These are phyloP conservation scores for Monopis laevigella DNA, from an alignment of 2,888 invertebrate genomes.

Conservation along the genomic window DNA sequence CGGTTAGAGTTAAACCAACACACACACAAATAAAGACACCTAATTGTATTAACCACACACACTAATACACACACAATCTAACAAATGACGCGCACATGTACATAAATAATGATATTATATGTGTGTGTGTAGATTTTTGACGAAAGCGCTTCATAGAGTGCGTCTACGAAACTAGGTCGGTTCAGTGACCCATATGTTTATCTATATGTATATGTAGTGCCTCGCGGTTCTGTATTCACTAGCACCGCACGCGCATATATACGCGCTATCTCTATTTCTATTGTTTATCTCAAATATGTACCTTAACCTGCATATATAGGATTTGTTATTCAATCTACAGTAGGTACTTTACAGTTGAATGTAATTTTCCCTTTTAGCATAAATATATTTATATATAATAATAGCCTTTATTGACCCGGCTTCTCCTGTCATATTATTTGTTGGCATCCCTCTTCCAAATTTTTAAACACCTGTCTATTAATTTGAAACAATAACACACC, in stretches of 20 bases:
- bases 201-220: slow-evolving; percentile 36
- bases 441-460: no score
- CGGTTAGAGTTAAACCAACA: no score
- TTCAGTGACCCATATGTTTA: slow-evolving; percentile 67
- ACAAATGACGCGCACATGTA: slow-evolving; percentile 5
- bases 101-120: slow-evolving; percentile 25
- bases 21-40: slow-evolving; percentile 4
- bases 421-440: no score
- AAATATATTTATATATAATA: no score
- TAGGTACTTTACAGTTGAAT: no score
- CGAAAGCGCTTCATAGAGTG: slow-evolving; percentile 42
- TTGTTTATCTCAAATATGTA: no score
- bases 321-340: no score
- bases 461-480: no score
- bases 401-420: no score
- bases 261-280: slow-evolving; percentile 38
- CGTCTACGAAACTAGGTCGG: slow-evolving; percentile 56
- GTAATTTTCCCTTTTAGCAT: no score
- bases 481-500: no score
- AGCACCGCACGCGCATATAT: slow-evolving; percentile 30
- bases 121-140: slow-evolving; percentile 36
- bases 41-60: slow-evolving; percentile 13
- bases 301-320: no score
- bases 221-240: slow-evolving; percentile 12
- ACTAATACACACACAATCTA: slow-evolving; percentile 1